Evolutionary conservation across 2,888 invertebrate species (phyloP), one percentile per base, ranked within the genome.

Genomic region (Drosophila koepferae): DNA sequence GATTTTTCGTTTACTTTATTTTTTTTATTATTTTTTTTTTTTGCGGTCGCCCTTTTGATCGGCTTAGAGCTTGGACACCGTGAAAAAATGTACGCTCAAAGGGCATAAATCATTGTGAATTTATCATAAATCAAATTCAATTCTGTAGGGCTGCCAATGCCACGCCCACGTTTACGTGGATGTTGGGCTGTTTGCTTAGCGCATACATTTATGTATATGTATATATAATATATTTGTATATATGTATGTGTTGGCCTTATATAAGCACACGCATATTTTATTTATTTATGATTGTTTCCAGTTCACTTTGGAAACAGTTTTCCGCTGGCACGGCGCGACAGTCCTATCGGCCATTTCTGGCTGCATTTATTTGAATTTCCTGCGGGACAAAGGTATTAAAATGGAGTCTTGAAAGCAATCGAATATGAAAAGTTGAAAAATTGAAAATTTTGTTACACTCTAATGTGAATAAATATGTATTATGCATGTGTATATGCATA

Each of bases 51-150:
- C 68, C 65, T 41, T 31, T 41, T 60, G 73, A 80, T 77, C 72
- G 73, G 88, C 81, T 88, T 82, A 81, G 74, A 60, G 62, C 73
- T 64, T 82, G 86, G 81, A 81, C 82, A 82, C 63, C 61, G 64
- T 70, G 60, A 54, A 68, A 74, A 72, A 80, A 82, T 68, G 69
- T 74, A 65, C 71, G 63, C 66, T 79, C 81, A 89, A 86, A 89
- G 88, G 77, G 86, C 83, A 87, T 87, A 87, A 87, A 87, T 89
- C 87, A 89, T 85, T 77, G 74, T 56, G 84, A 81, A 86, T 84
- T 89, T 89, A 89, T 87, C 86, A 87, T 89, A 87, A 87, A 87
- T 87, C 87, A 87, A 82, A 89, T 89, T 86, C 77, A 87, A 89
- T 87, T 85, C 70, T 64, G 46, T 16, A 23, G 34, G 60, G 59